A percentile compares a stretch with the other conserved stretches of the same genome.
phyloP scores from a whole-genome alignment of 2,888 invertebrate species.

The Nycteola revayana region DNA sequence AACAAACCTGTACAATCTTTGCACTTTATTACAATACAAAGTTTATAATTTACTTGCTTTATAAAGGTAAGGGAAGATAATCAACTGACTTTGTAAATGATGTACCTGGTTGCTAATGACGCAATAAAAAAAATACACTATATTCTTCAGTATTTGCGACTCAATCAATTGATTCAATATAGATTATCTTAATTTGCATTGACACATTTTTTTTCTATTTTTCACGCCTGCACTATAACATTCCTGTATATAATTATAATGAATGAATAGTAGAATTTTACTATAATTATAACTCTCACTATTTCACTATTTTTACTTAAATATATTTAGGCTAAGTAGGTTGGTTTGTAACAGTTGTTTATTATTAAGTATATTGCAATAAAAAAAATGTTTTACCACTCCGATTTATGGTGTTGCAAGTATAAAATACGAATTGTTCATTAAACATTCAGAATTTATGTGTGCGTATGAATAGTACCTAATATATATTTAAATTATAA shows the following conservation, averaged over 20 bases:
- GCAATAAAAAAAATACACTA: too few relatives aligned
- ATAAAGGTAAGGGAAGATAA: too few relatives aligned
- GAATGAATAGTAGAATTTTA: constrained; percentile 61
- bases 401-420: constrained; percentile 22
- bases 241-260: constrained; percentile 58
- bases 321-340: constrained; percentile 50
- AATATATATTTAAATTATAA: constrained; percentile 9
- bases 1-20: too few relatives aligned
- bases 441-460: constrained; percentile 18
- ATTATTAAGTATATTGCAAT: constrained; percentile 14
- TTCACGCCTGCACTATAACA: constrained; percentile 45
- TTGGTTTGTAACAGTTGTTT: constrained; percentile 35
- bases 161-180: too few relatives aligned
- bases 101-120: too few relatives aligned
- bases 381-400: constrained; percentile 5
- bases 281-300: constrained; percentile 65
- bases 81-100: too few relatives aligned
- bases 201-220: not conserved
- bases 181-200: not conserved
- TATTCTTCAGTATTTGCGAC: too few relatives aligned
- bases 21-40: too few relatives aligned
- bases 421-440: constrained; percentile 23
- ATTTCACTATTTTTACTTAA: constrained; percentile 63
- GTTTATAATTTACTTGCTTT: too few relatives aligned
- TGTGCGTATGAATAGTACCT: constrained; percentile 13